Evolutionary conservation across 2,113 vertebrate species (phyloP).

Genomic region (Cricetomys ansorgei): DNA sequence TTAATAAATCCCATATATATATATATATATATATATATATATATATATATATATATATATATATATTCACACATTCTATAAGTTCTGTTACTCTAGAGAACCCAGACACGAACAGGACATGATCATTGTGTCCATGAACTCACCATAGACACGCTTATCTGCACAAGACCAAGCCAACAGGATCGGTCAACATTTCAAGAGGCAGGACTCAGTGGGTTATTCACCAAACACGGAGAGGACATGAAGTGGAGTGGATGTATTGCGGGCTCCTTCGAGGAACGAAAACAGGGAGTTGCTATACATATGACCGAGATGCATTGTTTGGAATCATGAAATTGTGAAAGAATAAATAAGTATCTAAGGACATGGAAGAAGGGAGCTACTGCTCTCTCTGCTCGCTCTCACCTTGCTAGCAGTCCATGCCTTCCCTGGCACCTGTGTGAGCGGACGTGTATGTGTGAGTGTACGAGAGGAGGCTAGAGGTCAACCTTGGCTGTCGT

Average conservation of each 20-base stretch:
- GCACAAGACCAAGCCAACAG: background rate
- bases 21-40: no score
- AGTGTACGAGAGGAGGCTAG: background rate
- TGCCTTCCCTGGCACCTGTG: no score
- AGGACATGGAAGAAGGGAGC: no score
- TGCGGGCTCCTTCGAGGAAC: background rate
- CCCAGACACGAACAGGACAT: background rate
- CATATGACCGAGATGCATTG: background rate
- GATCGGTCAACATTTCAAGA: background rate
- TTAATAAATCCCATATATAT: background rate
- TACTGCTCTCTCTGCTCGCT: no score
- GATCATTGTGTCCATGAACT: background rate
- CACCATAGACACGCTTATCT: background rate
- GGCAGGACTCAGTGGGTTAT: background rate
- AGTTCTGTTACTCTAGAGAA: background rate
- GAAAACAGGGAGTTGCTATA: background rate
- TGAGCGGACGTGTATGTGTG: background rate
- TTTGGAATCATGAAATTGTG: background rate
- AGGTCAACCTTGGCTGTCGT: background rate
- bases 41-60: no score
- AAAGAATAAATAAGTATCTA: background rate
- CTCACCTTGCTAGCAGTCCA: no score
- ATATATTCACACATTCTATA: background rate
- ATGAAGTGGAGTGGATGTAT: background rate
- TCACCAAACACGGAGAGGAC: background rate